Conservation (phyloP, 2,888 invertebrate species). For the Meta bourneti region DNA sequence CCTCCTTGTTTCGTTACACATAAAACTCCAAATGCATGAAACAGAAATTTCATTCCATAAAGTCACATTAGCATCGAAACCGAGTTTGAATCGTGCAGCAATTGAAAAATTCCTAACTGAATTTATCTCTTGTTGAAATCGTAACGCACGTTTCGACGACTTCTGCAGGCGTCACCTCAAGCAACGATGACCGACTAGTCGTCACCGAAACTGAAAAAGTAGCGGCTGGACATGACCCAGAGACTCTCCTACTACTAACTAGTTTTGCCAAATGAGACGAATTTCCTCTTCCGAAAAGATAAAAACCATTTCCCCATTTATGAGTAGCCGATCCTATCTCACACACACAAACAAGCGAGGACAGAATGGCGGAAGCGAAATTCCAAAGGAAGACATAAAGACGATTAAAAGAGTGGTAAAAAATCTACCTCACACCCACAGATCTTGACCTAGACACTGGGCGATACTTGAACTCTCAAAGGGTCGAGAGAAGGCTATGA, state of each 20-base stretch:
- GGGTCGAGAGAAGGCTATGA: neutral
- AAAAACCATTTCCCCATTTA: neutral
- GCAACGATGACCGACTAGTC: slow-evolving; percentile 2
- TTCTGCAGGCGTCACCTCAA: slow-evolving; percentile 14
- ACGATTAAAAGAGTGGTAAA: neutral
- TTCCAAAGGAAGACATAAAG: slow-evolving; percentile 8
- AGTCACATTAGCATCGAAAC: no score
- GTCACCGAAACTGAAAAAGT: neutral
- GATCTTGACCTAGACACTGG: slow-evolving; percentile 33
- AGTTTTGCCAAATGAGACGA: neutral
- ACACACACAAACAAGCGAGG: neutral
- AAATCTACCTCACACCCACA: slow-evolving; percentile 14
- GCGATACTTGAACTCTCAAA: slow-evolving; percentile 27
- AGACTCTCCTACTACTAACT: slow-evolving; percentile 1
- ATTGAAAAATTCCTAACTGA: neutral
- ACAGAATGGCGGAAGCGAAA: slow-evolving; percentile 29
- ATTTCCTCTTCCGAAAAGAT: neutral
- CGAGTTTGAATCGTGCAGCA: no score
- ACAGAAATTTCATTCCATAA: no score
- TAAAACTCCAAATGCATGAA: no score
- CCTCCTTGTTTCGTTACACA: no score
- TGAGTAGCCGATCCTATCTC: slow-evolving; percentile 1
- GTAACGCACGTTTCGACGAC: neutral
- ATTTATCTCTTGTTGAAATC: neutral
- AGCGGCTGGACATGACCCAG: slow-evolving; percentile 13